Percentiles rank a stretch among this genome's conserved stretches.
Conservation (phyloP, 2,797 vertebrate genomes). For the Eremophila alpestris region DNA sequence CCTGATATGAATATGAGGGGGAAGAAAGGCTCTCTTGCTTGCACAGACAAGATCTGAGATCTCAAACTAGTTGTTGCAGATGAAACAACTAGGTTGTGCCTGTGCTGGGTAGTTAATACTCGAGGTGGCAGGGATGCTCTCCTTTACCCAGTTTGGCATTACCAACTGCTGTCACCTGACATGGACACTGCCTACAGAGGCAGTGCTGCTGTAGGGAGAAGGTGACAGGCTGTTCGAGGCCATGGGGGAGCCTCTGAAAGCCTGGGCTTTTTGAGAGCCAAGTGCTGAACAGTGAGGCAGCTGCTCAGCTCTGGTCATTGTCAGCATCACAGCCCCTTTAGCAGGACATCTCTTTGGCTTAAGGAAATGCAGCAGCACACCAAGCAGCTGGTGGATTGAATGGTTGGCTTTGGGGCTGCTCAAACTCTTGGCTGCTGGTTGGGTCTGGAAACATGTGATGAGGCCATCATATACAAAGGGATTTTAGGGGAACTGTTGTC, state of each 20-base stretch:
- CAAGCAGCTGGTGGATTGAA: not conserved
- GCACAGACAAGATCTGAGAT: not conserved
- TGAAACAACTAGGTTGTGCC: not conserved
- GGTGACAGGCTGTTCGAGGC: not conserved
- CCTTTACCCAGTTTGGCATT: not conserved
- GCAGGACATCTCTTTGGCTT: not conserved
- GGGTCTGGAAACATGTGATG: not conserved
- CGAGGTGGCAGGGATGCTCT: not conserved
- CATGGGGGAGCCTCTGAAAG: not conserved
- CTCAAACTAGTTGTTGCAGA: not conserved
- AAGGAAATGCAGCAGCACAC: not conserved
- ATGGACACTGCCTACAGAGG: not conserved
- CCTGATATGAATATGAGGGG: not conserved
- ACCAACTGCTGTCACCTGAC: not conserved
- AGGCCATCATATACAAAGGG: not conserved
- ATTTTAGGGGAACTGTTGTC: not conserved
- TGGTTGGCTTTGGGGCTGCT: not conserved
- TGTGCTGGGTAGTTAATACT: not conserved
- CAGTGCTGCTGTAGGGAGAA: not conserved
- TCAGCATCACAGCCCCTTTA: not conserved
- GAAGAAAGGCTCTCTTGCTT: not conserved
- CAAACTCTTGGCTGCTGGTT: accelerated
- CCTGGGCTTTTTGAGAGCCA: not conserved
- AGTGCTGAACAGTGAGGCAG: not conserved
- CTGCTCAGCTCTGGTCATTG: not conserved